Evolutionary conservation across 2,888 invertebrate species (phyloP).

Genomic region (Marasmarcha lunaedactyla): DNA sequence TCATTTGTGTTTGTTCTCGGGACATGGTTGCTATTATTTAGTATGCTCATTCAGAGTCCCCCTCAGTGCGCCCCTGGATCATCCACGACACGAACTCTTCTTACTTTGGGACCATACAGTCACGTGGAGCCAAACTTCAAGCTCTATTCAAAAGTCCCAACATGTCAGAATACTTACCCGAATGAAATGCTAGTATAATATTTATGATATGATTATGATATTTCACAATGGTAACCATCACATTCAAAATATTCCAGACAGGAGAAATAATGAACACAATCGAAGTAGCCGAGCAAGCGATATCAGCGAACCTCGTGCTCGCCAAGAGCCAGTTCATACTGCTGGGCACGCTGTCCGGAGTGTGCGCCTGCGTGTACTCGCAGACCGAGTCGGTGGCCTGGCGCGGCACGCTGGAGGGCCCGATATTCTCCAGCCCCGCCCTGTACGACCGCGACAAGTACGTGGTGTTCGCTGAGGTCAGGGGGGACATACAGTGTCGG

Average conservation of each 20-base stretch:
- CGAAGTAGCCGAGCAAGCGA: slow-evolving; percentile 44
- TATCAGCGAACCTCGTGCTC: slow-evolving; percentile 56
- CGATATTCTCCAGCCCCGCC: slow-evolving; percentile 76
- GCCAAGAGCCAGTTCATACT: slow-evolving; percentile 47
- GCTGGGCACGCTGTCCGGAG: slow-evolving; percentile 71
- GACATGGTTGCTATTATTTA: no score
- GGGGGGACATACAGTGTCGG: slow-evolving; percentile 67
- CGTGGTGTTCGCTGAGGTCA: slow-evolving; percentile 67
- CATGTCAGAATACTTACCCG: no score
- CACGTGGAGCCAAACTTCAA: no score
- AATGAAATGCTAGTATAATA: no score
- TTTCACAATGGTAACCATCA: no score
- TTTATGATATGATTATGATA: no score
- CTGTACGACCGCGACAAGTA: slow-evolving; percentile 65
- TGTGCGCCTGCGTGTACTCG: slow-evolving; percentile 62
- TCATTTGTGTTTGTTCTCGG: no score
- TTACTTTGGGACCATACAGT: no score
- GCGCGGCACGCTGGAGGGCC: slow-evolving; percentile 67
- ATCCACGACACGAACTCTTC: no score
- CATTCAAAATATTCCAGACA: slow-evolving; percentile 55
- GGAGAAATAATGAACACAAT: slow-evolving; percentile 47
- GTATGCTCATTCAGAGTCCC: no score
- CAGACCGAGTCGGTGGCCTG: slow-evolving; percentile 68
- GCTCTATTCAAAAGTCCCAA: no score
- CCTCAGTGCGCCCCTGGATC: no score